These are phyloP conservation scores for Yoshiicerus persimilis DNA, from an alignment of 1,140 invertebrate species.

Conservation along the genomic window DNA sequence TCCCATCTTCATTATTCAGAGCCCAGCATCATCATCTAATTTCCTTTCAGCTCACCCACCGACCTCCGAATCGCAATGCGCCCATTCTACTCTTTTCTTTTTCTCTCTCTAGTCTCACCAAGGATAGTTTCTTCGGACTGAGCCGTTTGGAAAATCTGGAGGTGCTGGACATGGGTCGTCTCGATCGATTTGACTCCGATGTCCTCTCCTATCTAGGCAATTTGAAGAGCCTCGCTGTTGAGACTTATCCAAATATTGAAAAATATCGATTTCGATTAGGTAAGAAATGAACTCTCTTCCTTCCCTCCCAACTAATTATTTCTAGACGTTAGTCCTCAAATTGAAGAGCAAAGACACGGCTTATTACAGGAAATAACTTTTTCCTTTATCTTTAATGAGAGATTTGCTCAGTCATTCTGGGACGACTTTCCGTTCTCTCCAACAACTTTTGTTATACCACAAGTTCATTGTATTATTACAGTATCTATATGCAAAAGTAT, in stretches of 20 bases:
- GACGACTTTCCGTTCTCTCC: neutral
- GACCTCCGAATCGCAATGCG: neutral
- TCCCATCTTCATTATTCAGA: constrained; percentile 24
- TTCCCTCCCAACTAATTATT: neutral
- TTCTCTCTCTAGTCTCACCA: constrained; percentile 54
- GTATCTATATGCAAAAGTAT: too few relatives aligned
- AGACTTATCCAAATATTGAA: constrained; percentile 67
- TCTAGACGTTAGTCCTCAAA: neutral
- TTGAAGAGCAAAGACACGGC: neutral
- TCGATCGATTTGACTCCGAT: constrained; percentile 63
- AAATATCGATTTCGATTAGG: constrained; percentile 65
- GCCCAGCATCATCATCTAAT: constrained; percentile 5
- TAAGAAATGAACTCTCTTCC: constrained; percentile 46
- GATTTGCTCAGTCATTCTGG: neutral
- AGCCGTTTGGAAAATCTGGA: constrained; percentile 57
- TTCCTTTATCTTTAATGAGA: neutral
- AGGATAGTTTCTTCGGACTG: constrained; percentile 58
- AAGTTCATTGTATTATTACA: too few relatives aligned
- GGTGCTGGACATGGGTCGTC: constrained; percentile 55
- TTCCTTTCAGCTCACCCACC: neutral
- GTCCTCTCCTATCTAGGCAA: constrained; percentile 64
- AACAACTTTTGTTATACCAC: too few relatives aligned
- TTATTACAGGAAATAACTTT: constrained; percentile 17
- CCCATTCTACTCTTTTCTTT: constrained; percentile 2
- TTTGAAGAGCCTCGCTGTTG: constrained; percentile 62